phyloP scores from a whole-genome alignment of 2,888 invertebrate species.

The Synanthedon vespiformis region DNA sequence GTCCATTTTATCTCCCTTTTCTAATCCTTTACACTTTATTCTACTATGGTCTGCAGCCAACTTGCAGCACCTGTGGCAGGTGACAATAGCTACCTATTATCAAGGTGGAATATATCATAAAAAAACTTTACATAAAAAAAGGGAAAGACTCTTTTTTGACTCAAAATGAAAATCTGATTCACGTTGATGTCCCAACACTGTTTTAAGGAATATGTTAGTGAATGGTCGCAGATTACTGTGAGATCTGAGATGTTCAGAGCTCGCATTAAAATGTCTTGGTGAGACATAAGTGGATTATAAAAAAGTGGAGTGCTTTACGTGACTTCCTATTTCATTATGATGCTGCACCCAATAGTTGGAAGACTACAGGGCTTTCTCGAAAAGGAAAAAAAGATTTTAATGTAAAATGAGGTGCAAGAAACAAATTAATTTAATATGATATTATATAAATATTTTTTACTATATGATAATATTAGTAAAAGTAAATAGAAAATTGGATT shows the following conservation, averaged over 20 bases:
- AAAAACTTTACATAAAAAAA: too few species aligned
- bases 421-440: not conserved
- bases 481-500: not conserved
- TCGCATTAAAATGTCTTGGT: constrained; percentile 5
- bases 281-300: constrained; percentile 5
- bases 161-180: too few species aligned
- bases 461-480: too few species aligned
- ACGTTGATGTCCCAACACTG: not conserved
- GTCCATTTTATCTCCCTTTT: too few species aligned
- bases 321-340: constrained; percentile 25
- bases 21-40: too few species aligned
- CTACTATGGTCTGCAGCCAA: too few species aligned
- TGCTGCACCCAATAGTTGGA: constrained; percentile 10
- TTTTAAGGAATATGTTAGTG: not conserved
- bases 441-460: too few species aligned
- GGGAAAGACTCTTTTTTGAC: too few species aligned
- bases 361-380: not conserved
- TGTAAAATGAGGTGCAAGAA: not conserved
- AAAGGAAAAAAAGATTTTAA: not conserved
- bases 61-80: too few species aligned
- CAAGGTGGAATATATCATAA: too few species aligned
- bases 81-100: too few species aligned
- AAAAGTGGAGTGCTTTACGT: constrained; percentile 13
- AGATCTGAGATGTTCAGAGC: not conserved
- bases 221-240: constrained; percentile 1